Conservation (phyloP, 2,888 invertebrate species). For the Chironomus tentans region DNA sequence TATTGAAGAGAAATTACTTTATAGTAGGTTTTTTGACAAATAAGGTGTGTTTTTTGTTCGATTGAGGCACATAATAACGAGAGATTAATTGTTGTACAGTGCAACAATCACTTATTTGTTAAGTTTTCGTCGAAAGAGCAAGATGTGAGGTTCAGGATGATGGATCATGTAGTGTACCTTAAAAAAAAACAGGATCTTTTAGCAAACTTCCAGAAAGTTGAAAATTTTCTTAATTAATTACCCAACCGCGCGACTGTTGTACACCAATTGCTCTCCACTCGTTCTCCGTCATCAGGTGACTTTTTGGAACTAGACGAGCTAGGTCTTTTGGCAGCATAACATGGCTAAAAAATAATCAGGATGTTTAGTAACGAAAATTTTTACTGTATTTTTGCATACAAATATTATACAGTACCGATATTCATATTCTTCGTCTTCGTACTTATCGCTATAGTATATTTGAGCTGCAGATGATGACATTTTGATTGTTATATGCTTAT, state of each 20-base stretch:
- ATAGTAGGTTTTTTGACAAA: background rate
- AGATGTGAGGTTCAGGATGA: conserved; percentile 86
- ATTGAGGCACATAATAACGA: background rate
- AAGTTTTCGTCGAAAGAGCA: conserved; percentile 71
- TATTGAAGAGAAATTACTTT: too few relatives aligned
- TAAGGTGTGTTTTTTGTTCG: background rate
- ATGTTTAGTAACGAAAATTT: background rate
- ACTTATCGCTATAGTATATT: conserved; percentile 90
- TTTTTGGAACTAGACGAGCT: conserved; percentile 81
- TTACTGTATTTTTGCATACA: background rate
- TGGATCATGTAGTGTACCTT: conserved; percentile 90
- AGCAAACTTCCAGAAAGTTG: background rate
- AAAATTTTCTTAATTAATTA: conserved; percentile 35
- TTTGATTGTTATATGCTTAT: background rate
- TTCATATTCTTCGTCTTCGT: conserved; percentile 82
- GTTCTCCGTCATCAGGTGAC: conserved; percentile 83
- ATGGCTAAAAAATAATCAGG: conserved; percentile 56
- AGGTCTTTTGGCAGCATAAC: conserved; percentile 90
- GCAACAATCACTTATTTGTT: conserved; percentile 37
- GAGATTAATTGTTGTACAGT: background rate
- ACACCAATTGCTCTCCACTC: conserved; percentile 94
- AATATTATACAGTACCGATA: conserved; percentile 75
- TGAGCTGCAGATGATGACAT: conserved; percentile 1
- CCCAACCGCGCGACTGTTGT: conserved; percentile 94
- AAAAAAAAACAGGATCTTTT: background rate